These are phyloP conservation scores for Argyra leucocephala DNA, from an alignment of 2,888 invertebrate species.

Conservation along the genomic window DNA sequence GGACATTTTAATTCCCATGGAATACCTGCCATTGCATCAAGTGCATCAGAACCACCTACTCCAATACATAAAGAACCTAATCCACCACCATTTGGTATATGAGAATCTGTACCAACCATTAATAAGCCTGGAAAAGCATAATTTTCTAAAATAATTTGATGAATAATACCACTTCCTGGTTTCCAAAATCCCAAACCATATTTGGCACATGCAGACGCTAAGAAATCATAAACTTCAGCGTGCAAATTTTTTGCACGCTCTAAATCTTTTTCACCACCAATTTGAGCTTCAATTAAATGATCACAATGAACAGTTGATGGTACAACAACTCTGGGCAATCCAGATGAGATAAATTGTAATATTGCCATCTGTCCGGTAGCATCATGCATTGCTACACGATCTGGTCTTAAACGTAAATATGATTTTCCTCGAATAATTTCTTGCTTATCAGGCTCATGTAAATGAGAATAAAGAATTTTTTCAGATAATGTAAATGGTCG, in stretches of 20 bases:
- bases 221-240: constrained; percentile 88
- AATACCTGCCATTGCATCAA: constrained; percentile 98
- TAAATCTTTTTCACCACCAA: constrained; percentile 82
- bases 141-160: constrained; percentile 98
- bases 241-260: constrained; percentile 84
- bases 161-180: constrained; percentile 98
- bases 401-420: constrained; percentile 88
- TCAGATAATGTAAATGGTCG: constrained; percentile 93
- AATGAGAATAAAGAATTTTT: constrained; percentile 95
- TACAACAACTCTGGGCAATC: constrained; percentile 87
- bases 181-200: constrained; percentile 99
- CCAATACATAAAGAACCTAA: constrained; percentile 96
- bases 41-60: constrained; percentile 98
- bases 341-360: constrained; percentile 97
- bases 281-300: constrained; percentile 96
- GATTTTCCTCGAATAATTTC: constrained; percentile 84
- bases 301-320: constrained; percentile 99
- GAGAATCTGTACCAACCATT: constrained; percentile 98
- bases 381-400: constrained; percentile 99
- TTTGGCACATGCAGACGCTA: constrained; percentile 89
- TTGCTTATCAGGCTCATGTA: constrained; percentile 86
- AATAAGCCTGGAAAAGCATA: constrained; percentile 98
- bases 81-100: constrained; percentile 98
- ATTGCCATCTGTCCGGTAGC: constrained; percentile 99
- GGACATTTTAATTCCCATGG: constrained; percentile 99